Conservation (phyloP, 2,797 vertebrate species). For the Pithecia hirsuta region DNA sequence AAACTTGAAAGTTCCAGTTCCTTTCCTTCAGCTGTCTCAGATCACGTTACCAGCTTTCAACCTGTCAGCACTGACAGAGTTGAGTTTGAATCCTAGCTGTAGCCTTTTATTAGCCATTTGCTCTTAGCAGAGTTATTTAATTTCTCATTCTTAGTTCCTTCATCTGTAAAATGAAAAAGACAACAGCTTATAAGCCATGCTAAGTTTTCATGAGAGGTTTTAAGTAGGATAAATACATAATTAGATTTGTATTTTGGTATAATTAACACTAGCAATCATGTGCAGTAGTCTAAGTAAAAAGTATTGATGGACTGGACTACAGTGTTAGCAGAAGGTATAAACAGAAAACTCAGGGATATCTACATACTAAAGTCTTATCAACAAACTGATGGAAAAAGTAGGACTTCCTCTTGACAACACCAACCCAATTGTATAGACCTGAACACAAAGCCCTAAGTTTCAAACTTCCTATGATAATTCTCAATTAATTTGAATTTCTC, state of each 20-base stretch:
- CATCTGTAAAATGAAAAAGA: neutral
- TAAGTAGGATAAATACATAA: neutral
- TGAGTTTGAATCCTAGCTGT: neutral
- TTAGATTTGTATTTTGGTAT: neutral
- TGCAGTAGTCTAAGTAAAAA: neutral
- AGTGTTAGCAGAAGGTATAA: neutral
- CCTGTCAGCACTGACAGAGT: neutral
- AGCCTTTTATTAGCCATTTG: neutral
- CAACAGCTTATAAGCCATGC: neutral
- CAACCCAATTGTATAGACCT: neutral
- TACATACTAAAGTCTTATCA: neutral
- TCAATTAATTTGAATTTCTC: neutral
- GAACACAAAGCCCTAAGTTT: neutral
- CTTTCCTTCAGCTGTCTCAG: neutral
- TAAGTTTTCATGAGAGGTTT: neutral
- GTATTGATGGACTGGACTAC: neutral
- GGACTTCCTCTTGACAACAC: neutral
- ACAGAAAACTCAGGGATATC: neutral
- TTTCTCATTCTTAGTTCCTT: neutral
- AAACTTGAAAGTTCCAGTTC: neutral
- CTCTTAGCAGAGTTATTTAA: neutral
- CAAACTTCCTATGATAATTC: slow-evolving; percentile 1
- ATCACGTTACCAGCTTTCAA: neutral
- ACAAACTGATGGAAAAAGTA: neutral
- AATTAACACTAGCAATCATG: neutral